phyloP scores from a whole-genome alignment of 2,888 invertebrate species.

The Lypha dubia region DNA sequence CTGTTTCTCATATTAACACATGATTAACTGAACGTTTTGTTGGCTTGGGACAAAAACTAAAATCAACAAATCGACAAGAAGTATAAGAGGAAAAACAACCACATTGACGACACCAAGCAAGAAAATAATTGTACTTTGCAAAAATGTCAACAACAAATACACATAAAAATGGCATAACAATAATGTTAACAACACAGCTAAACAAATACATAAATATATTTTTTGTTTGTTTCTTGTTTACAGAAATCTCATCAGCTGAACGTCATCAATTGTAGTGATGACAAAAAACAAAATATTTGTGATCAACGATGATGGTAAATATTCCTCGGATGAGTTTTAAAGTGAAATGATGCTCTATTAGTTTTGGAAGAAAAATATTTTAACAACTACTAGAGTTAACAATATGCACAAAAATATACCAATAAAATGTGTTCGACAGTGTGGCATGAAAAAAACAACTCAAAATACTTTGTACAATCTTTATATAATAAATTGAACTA shows the following conservation, averaged over 20 bases:
- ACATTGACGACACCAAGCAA: constrained; percentile 8
- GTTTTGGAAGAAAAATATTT: constrained; percentile 16
- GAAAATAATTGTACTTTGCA: constrained; percentile 38
- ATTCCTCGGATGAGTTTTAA: constrained; percentile 5
- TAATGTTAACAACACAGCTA: constrained; percentile 45
- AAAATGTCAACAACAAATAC: constrained; percentile 54
- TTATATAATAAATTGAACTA: too few species aligned
- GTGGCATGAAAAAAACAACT: not conserved
- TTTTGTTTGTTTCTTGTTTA: not conserved
- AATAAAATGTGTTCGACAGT: not conserved
- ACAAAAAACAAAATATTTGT: constrained; percentile 36
- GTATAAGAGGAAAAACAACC: not conserved
- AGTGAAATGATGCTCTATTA: constrained; percentile 35
- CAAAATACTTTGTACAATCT: too few species aligned
- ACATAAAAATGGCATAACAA: constrained; percentile 26
- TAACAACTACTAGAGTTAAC: not conserved
- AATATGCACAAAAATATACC: not conserved
- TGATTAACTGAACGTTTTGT: constrained; percentile 66
- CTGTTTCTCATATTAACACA: constrained; percentile 71
- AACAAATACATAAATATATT: constrained; percentile 43
- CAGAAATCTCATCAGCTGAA: constrained; percentile 12
- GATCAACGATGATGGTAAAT: constrained; percentile 31
- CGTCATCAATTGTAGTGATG: constrained; percentile 5
- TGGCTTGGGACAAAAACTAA: constrained; percentile 17
- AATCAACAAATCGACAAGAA: not conserved